Evolutionary conservation across 2,797 vertebrate genomes (phyloP).

Genomic region (Phataginus tetradactyla): DNA sequence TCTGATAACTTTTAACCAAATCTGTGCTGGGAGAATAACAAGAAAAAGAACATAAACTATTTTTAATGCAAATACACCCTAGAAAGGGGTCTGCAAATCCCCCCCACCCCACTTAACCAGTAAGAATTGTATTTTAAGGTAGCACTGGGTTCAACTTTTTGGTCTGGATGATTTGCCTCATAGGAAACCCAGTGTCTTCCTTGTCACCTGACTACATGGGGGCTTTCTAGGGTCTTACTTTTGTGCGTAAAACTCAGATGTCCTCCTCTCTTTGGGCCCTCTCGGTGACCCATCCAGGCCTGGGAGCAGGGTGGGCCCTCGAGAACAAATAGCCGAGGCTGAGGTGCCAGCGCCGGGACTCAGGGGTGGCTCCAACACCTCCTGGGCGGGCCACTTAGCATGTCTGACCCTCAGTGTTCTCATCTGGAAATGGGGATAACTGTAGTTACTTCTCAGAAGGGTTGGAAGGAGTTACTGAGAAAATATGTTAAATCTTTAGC

Average conservation of each 20-base stretch:
- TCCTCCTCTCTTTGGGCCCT: not conserved
- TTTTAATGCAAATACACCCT: not conserved
- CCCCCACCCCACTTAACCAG: not conserved
- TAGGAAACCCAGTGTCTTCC: not conserved
- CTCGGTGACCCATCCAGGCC: not conserved
- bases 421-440: not conserved
- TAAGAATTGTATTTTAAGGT: not conserved
- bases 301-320: not conserved
- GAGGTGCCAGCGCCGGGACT: not conserved
- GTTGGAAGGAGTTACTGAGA: not conserved
- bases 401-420: not conserved
- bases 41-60: not conserved
- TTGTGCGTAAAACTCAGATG: not conserved
- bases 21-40: not conserved
- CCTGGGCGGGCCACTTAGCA: not conserved
- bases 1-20: not conserved
- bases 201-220: not conserved
- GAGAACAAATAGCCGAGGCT: not conserved
- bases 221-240: not conserved
- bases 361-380: not conserved
- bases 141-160: not conserved
- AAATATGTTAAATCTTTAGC: not conserved
- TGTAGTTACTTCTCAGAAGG: not conserved
- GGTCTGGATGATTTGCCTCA: not conserved
- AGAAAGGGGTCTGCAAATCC: no score